Percentiles rank a stretch among this genome's conserved stretches.
Conservation (phyloP, 2,888 invertebrate species). For the Phaonia tiefii region DNA sequence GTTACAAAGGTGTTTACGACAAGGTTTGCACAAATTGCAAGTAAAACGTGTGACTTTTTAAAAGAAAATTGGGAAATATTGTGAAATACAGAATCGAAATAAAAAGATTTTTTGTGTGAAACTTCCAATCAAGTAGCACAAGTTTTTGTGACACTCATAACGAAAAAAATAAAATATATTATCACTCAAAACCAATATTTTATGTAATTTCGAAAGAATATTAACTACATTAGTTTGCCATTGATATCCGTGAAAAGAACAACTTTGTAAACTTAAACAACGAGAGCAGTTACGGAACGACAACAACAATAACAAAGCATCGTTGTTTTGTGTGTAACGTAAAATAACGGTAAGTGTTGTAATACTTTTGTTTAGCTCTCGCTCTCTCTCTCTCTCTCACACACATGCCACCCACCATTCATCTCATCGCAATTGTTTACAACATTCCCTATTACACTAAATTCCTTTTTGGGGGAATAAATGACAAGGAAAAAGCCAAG, state of each 20-base stretch:
- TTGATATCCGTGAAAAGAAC: constrained; percentile 33
- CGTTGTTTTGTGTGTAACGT: constrained; percentile 30
- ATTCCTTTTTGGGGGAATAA: neutral
- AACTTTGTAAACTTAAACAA: constrained; percentile 7
- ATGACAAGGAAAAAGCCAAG: neutral
- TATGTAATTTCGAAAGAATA: constrained; percentile 27
- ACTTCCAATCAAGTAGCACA: constrained; percentile 44
- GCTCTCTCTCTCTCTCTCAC: neutral
- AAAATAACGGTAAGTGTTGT: constrained; percentile 64
- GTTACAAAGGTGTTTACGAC: constrained; percentile 2
- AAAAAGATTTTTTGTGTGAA: neutral
- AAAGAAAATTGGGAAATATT: neutral
- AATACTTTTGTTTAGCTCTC: constrained; percentile 29
- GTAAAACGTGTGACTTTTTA: constrained; percentile 2
- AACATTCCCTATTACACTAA: neutral
- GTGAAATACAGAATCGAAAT: too few species aligned
- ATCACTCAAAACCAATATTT: constrained; percentile 18
- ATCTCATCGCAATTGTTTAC: neutral
- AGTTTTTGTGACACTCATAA: constrained; percentile 39
- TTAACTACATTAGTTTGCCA: constrained; percentile 11
- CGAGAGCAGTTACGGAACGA: constrained; percentile 1
- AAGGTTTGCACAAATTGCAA: constrained; percentile 15
- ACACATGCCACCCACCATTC: neutral
- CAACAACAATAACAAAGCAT: constrained; percentile 31
- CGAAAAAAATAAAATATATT: constrained; percentile 42